Conservation (phyloP, 2,797 vertebrate genomes). For the Enteromius afrohamiltoni region DNA sequence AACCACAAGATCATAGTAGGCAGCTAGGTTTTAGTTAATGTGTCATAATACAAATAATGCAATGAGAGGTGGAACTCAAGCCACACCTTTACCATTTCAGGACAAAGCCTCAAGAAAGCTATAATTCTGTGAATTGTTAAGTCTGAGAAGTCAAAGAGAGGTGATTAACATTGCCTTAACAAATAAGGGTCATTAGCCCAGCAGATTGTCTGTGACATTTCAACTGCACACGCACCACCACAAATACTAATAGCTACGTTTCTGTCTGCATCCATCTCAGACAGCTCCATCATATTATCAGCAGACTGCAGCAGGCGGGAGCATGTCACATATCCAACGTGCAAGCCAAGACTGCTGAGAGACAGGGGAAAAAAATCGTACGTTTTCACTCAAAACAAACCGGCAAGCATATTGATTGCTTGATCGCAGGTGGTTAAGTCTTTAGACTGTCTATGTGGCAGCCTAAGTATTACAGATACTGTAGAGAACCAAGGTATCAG, state of each 20-base stretch:
- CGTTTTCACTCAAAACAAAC: conserved; percentile 9
- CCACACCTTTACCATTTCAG: conserved; percentile 7
- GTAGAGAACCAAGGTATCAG: conserved; percentile 64
- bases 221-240: conserved; percentile 69
- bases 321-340: conserved; percentile 70
- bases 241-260: conserved; percentile 75
- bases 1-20: background rate
- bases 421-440: conserved; percentile 27
- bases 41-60: conserved; percentile 16
- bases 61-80: background rate
- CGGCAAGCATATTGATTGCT: conserved; percentile 14
- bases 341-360: conserved; percentile 69
- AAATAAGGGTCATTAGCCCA: conserved; percentile 69
- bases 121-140: conserved; percentile 11
- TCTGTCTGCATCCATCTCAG: conserved; percentile 64
- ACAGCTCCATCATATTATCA: conserved; percentile 78
- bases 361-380: background rate
- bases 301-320: conserved; percentile 70
- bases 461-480: conserved; percentile 40
- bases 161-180: conserved; percentile 43
- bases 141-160: conserved; percentile 23
- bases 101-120: conserved; percentile 10
- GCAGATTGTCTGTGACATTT: conserved; percentile 76
- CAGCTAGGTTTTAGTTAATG: background rate
- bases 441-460: conserved; percentile 11